Evolutionary conservation across 1,140 invertebrate genomes (phyloP), one percentile per base, ranked within the genome.

Genomic region (Kradibia gibbosae): DNA sequence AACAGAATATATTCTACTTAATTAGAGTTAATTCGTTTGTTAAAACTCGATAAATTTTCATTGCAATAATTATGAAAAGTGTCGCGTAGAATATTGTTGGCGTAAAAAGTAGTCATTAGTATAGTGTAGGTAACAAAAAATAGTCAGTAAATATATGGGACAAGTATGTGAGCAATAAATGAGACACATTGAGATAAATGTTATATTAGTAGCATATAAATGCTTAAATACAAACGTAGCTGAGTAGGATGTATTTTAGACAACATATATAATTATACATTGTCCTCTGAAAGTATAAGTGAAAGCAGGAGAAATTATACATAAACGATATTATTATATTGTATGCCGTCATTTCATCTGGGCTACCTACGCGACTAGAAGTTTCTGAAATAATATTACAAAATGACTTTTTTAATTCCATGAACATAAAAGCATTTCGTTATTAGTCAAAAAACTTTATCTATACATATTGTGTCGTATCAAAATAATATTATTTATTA

Each of bases 61-160:
- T 76, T 62, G 25, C 25, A 48, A 45, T 45, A 76, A 76, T 76
- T 74, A 74, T 57, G 50, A 36, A 31, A 22, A 73, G 3, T 73
- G 42, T 10, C 3, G 39, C 31, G 34, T 74, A n/a, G 10, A n/a
- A n/a, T 50, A 36, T 34, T 57, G 22, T 65, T 62, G 42, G 34
- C 53, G 55, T 20, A 60, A 60, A 76, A 34, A 50, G n/a, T 3
- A 31, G 25, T 50, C 25, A 53, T 50, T 50, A 50, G 25, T 25
- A 73, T 31, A 53, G 28, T 34, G 45, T n/a, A 62, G 39, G 31
- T 31, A 48, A 60, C 28, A 76, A 15, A 77, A 77, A 31, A 50
- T 8, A 39, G 31, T 60, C 39, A 11, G 57, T 77, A 42, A 39
- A 55, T 22, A 55, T 70, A 39, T 55, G 31, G 62, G 48, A 62